Base-by-base conservation (phyloP, 2,113 vertebrate species). In the Sprattus sprattus region DNA sequence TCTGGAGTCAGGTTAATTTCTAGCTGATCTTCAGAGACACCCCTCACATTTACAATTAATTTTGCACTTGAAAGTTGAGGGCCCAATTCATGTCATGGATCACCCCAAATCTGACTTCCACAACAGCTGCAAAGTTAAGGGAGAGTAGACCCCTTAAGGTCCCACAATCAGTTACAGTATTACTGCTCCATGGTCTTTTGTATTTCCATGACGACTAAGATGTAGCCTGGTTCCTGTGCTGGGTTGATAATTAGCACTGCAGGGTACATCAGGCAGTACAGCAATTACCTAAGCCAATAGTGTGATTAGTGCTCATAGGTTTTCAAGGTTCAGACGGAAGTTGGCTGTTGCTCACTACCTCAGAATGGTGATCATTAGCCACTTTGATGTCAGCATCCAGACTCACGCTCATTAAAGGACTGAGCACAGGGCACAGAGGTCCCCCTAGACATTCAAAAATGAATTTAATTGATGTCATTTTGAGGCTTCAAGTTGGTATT, bases 261-360 rank as follows among this genome's bases (percentile, higher is more conserved):
- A 82, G 86, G 89, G 90, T 87, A 89, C 45, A 89, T 84, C 52
- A 86, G 81, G 86, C 91, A 88, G 91, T 91, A 57, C 81, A 86
- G 86, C 90, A 92, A 91, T 92, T 92, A 93, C 85, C 87, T 91
- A 52, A 82, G 67, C 87, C 82, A 89, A 89, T 90, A 90, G 85
- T 85, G 90, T 91, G 87, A 92, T 92, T 91, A 92, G 90, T 85
- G 85, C 85, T 82, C 84, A 88, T 89, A 91, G 89, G 89, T 87
- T 90, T 87, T 82, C 71, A 18, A 82, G 87, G 88, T 91, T 90
- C 88, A 89, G 54, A 90, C 84, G 28, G 39, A 85, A 80, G 0
- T 22, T 45, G 32, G 87, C 84, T 1, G 6, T 88, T 86, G 64
- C 84, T 86, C 91, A 64, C 87, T 81, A 60, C 88, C 88, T 81